Conservation (phyloP, 2,888 invertebrate species). For the Drosophila formosana region DNA sequence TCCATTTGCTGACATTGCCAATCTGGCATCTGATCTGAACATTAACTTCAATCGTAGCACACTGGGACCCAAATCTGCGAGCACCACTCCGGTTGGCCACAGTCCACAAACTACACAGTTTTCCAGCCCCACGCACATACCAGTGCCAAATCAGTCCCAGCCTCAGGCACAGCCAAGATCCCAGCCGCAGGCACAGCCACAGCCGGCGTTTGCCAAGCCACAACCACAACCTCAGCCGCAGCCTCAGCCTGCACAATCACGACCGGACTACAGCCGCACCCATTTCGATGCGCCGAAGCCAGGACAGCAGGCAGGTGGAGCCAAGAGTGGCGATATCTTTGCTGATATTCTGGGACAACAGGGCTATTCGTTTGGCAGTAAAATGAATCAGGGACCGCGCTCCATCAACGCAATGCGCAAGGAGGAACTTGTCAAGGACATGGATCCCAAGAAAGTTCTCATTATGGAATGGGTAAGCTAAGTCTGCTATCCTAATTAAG, state of each 20-base stretch:
- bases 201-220: constrained; percentile 38
- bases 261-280: constrained; percentile 88
- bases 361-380: constrained; percentile 93
- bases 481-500: too few species aligned
- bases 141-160: constrained; percentile 72
- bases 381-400: constrained; percentile 90
- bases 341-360: constrained; percentile 96
- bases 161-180: constrained; percentile 65
- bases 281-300: constrained; percentile 88
- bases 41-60: constrained; percentile 84
- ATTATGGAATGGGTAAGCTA: constrained; percentile 91
- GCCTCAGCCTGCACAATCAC: constrained; percentile 45
- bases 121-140: constrained; percentile 84
- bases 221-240: constrained; percentile 45
- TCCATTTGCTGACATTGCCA: constrained; percentile 91
- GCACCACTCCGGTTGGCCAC: constrained; percentile 80
- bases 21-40: constrained; percentile 84
- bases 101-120: constrained; percentile 84
- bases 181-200: constrained; percentile 13
- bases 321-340: constrained; percentile 89
- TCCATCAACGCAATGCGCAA: constrained; percentile 98
- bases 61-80: constrained; percentile 79
- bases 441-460: constrained; percentile 96
- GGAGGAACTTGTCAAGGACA: constrained; percentile 92
- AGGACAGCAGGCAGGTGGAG: constrained; percentile 45